Evolutionary conservation across 2,888 invertebrate genomes (phyloP), one percentile per base, ranked within the genome.

Genomic region (Agrochola litura): DNA sequence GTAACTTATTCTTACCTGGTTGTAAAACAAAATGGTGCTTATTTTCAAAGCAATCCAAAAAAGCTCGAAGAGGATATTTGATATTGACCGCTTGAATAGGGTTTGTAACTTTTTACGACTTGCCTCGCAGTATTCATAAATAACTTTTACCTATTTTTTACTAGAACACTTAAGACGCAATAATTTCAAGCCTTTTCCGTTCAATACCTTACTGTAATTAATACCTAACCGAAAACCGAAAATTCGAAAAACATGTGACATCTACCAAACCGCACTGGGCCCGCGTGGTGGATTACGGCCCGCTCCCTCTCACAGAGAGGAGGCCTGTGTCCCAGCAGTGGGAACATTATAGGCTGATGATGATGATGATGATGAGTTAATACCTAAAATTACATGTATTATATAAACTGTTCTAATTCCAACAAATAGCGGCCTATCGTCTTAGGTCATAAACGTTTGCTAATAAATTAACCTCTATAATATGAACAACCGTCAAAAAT

Each of bases 61-160:
- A 75, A 25, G 9, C 54, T 54, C 9, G 19, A 41, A 71, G 14
- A 30, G 25, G 12, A n/a, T n/a, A n/a, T 81, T 68, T 64, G 19
- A 64, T 64, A 81, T 81, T 65, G 43, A 52, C 6, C 37, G 37
- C 25, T 64, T 68, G 5, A 52, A 74, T 60, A 63, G 56, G 22
- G 37, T 43, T 63, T 74, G 37, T 41, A 68, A 67, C 43, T 73
- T 73, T 80, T 74, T 63, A 79, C 14, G 56, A 68, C 25, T 54
- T 46, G 10, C 43, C 41, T 61, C 41, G 43, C 56, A 49, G 14
- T 66, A 71, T 49, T 52, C 54, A 56, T 81, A 73, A 63, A 73
- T 49, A 67, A 56, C 25, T 49, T 63, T 56, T 22, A 49, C 46
- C 54, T 71, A 41, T 46, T 66, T 49, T 66, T 60, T 49, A 58